Evolutionary conservation across 2,113 vertebrate species (phyloP), one percentile per base, ranked within the genome.

Genomic region (Dermatemys mawii): DNA sequence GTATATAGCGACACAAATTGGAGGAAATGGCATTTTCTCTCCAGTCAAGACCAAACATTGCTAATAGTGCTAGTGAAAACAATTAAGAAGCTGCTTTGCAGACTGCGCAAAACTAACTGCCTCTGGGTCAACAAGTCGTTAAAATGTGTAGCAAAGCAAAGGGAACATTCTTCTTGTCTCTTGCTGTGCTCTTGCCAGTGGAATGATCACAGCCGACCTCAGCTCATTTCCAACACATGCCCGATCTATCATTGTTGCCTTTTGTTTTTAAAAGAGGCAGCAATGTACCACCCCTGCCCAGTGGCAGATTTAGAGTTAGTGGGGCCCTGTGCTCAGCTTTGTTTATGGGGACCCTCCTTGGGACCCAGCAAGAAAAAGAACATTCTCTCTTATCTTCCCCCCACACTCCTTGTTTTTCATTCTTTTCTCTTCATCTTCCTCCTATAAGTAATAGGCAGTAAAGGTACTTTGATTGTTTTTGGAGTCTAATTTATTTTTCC

Each of bases 191-290:
- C 16, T 22, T 83, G 78, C 19, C 38, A 5, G 6, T 35, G 21
- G 9, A 44, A 50, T 21, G 22, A 75, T 41, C 44, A 7, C 53
- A 54, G 53, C 67, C 11, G 87, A 22, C 38, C 22, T 81, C 41
- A 48, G 73, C 50, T 86, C 22, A 32, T 81, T 78, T 50, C 41
- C 81, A 6, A n/a, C 22, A 17, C 73, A n/a, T 78, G 60, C 70
- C 60, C 49, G n/a, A 11, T 26, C 22, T 86, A 29, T 86, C 22
- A 1, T 4, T 44, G 86, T 67, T 32, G n/a, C 46, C 3, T 49
- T 73, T 73, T 75, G 90, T 91, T 93, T 95, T 94, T 94, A 67
- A 22, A 48, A 75, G 38, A 76, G 78, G 35, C 9, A 51, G 75
- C 90, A 91, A 11, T 75, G 70, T 75, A 44, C 22, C 24, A 73